These are phyloP conservation scores for Nephrotoma appendiculata DNA, from an alignment of 2,888 invertebrate genomes.

Conservation along the genomic window DNA sequence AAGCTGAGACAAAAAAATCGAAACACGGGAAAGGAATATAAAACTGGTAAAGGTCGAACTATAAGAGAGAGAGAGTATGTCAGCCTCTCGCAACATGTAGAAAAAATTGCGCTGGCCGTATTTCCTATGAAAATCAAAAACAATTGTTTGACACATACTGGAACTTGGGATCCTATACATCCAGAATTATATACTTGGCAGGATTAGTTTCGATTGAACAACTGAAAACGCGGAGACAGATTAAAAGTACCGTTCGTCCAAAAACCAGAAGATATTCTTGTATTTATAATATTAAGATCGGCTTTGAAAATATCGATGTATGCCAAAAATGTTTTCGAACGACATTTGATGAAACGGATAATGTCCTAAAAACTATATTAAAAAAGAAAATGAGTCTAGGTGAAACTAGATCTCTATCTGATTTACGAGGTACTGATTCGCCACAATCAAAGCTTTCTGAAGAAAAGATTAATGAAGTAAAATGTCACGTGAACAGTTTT, in stretches of 20 bases:
- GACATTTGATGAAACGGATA: neutral
- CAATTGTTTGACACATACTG: neutral
- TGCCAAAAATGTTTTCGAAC: neutral
- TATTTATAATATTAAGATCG: neutral
- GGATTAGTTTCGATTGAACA: neutral
- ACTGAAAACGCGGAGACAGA: neutral
- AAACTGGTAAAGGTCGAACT: neutral
- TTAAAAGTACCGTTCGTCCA: neutral
- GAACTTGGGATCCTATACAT: neutral
- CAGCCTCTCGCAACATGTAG: neutral
- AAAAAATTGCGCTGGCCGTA: neutral
- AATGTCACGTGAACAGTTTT: neutral
- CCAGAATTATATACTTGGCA: neutral
- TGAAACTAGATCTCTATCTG: neutral
- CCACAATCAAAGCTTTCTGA: neutral
- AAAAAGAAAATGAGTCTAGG: neutral
- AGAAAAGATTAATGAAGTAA: neutral
- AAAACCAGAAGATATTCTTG: neutral
- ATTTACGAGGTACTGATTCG: neutral
- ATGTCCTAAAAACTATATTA: neutral
- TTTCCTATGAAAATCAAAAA: neutral
- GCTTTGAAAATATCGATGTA: neutral
- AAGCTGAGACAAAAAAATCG: neutral
- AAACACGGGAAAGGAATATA: neutral
- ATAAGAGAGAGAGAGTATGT: neutral